phyloP scores from a whole-genome alignment of 2,797 vertebrate species.

The Lerista edwardsae region DNA sequence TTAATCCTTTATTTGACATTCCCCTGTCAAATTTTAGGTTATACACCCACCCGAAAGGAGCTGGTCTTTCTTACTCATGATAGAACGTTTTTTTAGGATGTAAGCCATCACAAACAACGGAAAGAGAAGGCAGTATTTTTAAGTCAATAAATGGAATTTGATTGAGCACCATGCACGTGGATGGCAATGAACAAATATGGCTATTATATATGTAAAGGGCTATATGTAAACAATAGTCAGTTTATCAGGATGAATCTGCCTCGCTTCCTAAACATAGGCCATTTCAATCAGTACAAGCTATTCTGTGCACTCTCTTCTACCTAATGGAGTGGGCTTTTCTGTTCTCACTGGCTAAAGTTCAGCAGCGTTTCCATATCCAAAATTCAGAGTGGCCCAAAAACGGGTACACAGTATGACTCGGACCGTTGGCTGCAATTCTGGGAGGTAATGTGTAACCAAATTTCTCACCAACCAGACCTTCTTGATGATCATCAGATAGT shows the following conservation, averaged over 20 bases:
- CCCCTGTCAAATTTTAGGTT: too few relatives aligned
- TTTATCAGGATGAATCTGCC: neutral
- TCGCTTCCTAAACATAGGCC: neutral
- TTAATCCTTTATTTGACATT: neutral
- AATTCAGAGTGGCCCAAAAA: slow-evolving; percentile 26
- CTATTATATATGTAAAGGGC: neutral
- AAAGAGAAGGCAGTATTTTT: neutral
- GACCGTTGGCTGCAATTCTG: too few relatives aligned
- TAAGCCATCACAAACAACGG: neutral
- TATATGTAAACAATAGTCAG: too few relatives aligned
- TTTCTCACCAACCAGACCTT: too few relatives aligned
- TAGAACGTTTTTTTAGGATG: neutral
- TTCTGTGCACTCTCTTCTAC: neutral
- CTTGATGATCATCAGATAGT: too few relatives aligned
- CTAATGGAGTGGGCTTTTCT: slow-evolving; percentile 29
- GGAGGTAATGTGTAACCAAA: too few relatives aligned
- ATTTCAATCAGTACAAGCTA: neutral
- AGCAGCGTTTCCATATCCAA: slow-evolving; percentile 73
- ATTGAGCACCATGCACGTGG: neutral
- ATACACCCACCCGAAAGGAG: neutral
- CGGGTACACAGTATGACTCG: too few relatives aligned
- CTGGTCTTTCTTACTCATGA: neutral
- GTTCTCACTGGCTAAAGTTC: slow-evolving; percentile 75
- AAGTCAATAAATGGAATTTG: neutral
- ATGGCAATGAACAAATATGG: neutral